These are phyloP conservation scores for Halisarca cf. caerulea DNA, from an alignment of 37 sponge, comb jelly and placozoan species.

Conservation along the genomic window DNA sequence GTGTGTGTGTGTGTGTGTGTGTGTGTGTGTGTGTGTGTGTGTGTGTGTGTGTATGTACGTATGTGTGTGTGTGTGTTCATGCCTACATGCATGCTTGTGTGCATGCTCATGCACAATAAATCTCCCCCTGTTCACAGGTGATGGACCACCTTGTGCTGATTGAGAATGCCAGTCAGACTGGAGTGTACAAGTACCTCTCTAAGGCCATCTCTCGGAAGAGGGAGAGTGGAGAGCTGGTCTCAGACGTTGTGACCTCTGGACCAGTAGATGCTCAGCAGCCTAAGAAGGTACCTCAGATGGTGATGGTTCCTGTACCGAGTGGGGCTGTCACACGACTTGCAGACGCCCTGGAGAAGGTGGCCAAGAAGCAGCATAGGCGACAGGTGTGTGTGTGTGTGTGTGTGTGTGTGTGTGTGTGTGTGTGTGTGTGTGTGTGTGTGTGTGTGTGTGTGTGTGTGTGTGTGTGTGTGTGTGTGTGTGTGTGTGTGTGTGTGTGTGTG, in stretches of 20 bases:
- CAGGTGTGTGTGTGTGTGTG: neutral
- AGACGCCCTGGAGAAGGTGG: neutral
- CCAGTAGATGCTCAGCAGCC: neutral
- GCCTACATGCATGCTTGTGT: neutral
- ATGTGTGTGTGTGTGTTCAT: neutral
- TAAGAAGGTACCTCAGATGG: neutral
- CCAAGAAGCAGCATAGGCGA: neutral
- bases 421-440: conserved; percentile 4
- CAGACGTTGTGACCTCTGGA: neutral
- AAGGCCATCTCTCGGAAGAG: conserved; percentile 56
- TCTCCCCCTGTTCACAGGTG: conserved; percentile 27
- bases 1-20: neutral
- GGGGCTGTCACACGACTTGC: neutral
- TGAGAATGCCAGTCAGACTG: conserved; percentile 24
- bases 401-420: neutral
- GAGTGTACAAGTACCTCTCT: conserved; percentile 29
- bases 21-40: neutral
- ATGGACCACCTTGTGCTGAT: conserved; percentile 56
- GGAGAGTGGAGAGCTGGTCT: conserved; percentile 22
- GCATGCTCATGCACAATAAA: neutral
- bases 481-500: neutral
- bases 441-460: too few relatives aligned
- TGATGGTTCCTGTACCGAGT: neutral
- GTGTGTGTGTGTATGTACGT: neutral
- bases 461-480: neutral